A percentile compares a stretch with the other conserved stretches of the same genome.
Evolutionary conservation across 2,113 vertebrate species (phyloP).

Genomic region (Argyrosomus japonicus): DNA sequence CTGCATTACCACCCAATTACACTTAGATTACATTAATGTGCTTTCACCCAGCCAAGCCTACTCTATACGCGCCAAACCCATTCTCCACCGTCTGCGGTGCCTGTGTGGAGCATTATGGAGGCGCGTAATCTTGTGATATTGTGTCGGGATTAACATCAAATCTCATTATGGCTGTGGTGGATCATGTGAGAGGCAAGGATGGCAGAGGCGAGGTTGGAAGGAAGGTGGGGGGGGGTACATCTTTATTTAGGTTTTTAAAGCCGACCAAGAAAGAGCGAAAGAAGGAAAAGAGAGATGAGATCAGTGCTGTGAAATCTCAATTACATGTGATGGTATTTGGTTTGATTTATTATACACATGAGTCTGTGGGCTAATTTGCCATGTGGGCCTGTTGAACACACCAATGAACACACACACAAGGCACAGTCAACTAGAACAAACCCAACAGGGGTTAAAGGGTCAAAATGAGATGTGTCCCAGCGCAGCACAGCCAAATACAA

Average conservation of each 20-base stretch:
- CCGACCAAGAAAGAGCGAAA: neutral
- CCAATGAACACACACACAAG: neutral
- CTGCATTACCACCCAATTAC: constrained; percentile 78
- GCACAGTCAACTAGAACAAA: neutral
- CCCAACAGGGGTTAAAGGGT: constrained; percentile 36
- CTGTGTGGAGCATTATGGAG: constrained; percentile 52
- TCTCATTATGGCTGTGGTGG: constrained; percentile 74
- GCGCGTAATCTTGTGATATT: constrained; percentile 81
- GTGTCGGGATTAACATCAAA: constrained; percentile 81
- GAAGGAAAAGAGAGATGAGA: constrained; percentile 50
- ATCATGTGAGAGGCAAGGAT: constrained; percentile 28
- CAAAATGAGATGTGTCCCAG: constrained; percentile 28
- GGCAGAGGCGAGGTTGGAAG: constrained; percentile 20
- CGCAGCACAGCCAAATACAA: neutral
- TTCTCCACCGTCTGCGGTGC: constrained; percentile 62
- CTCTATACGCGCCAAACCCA: constrained; percentile 57
- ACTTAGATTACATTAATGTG: constrained; percentile 77
- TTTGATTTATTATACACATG: constrained; percentile 37
- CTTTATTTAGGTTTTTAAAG: constrained; percentile 23
- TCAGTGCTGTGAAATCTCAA: constrained; percentile 70
- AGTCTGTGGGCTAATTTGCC: constrained; percentile 32
- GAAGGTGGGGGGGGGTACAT: neutral
- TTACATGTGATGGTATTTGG: constrained; percentile 63
- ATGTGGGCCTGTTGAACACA: constrained; percentile 33
- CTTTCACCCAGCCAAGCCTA: constrained; percentile 60